Base-by-base conservation (phyloP, 2,797 vertebrate genomes). In the Ptychadena robeensis region DNA sequence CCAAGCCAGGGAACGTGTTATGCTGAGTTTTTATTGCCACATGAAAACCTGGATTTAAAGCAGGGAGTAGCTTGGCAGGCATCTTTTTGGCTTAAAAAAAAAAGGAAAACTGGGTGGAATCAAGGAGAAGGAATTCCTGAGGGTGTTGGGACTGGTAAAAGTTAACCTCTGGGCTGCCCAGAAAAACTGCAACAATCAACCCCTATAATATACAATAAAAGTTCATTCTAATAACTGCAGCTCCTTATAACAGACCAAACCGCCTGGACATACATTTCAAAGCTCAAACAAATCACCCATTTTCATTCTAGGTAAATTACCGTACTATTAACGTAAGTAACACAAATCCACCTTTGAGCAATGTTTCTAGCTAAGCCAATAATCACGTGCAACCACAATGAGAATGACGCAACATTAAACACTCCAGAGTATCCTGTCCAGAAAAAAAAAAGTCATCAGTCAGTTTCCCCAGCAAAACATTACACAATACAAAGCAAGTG, bases 21-120 rank as follows among this genome's bases (percentile, higher is more conserved):
- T 67, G 53, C 53, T 38, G 27, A 9, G 12, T 61, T 44, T 83
- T 84, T 22, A 68, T 63, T 84, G 64, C 34, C 30, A 80, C 65
- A 70, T 73, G 64, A 69, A 75, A 70, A 73, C 9, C 73, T 57
- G 34, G 12, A 82, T 32, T 83, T 27, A 48, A 59, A 80, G 64
- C 32, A 22, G 32, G 11, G 67, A 71, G 65, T 37, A 48, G 70
- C 44, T 80, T 79, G 63, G 78, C 78, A 69, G 38, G 63, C 10
- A 75, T 44, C 63, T 85, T 70, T 44, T 64, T 80, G 78, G 65
- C 72, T 53, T 28, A 2, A 53, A 18, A 44, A 44, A 44, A 22
- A 48, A 53, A 73, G 65, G 71, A 53, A 82, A 82, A 82, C 15
- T 12, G 32, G 72, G 72, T 53, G 31, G 77, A 35, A 68, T 25